These are phyloP conservation scores for Julus scanicus DNA, from an alignment of 2,888 invertebrate genomes.

Conservation along the genomic window DNA sequence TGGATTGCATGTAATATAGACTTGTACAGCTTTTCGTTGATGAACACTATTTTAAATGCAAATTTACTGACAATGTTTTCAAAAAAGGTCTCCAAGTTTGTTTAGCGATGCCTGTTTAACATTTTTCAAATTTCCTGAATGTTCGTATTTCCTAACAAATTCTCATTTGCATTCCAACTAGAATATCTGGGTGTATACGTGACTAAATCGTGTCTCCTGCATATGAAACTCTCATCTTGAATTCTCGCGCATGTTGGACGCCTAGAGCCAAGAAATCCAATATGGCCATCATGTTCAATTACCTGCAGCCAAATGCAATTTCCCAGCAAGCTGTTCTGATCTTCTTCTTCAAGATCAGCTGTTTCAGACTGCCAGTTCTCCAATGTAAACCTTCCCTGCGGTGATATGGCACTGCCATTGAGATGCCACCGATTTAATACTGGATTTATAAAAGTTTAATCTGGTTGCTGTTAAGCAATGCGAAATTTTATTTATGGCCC, in stretches of 20 bases:
- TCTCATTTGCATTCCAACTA: not conserved
- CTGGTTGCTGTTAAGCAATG: not conserved
- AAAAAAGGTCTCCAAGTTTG: not conserved
- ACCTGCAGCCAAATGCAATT: conserved; percentile 27
- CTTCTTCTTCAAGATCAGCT: not conserved
- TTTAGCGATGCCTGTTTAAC: not conserved
- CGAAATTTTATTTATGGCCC: not conserved
- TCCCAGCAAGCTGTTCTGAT: conserved; percentile 14
- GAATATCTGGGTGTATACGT: not conserved
- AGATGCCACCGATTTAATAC: not conserved
- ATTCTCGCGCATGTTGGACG: not conserved
- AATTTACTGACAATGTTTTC: not conserved
- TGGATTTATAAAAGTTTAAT: not conserved
- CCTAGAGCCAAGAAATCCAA: conserved; percentile 9
- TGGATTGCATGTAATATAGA: no score
- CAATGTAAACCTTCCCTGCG: not conserved
- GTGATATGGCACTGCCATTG: not conserved
- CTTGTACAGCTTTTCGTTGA: not conserved
- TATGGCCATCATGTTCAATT: conserved; percentile 28
- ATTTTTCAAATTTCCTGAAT: not conserved
- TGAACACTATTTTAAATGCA: not conserved
- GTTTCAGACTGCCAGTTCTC: not conserved
- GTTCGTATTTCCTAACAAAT: not conserved
- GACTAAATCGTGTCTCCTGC: not conserved
- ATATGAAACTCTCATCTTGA: not conserved